Base-by-base conservation (phyloP, 2,113 vertebrate species). In the Orycteropus afer region DNA sequence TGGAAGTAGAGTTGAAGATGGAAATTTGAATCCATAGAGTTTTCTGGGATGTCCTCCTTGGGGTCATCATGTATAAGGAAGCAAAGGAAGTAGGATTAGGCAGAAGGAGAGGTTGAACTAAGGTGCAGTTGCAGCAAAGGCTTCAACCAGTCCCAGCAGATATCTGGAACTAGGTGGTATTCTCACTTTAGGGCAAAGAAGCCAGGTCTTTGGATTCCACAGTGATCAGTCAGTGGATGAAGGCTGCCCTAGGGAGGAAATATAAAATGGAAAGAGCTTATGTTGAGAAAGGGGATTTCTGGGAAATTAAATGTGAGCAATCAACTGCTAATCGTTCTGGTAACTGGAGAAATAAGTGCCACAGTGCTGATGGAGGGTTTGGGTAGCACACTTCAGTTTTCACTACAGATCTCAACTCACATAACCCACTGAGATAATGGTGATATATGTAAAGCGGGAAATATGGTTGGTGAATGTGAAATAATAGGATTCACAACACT, bases 331-430 rank as follows among this genome's bases (percentile, higher is more conserved):
- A 71, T 1, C 32, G 3, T 83, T 95, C 17, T 77, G 34, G 7
- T 12, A 77, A 40, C 8, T 29, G 22, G 2, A 9, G 32, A 8
- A 83, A 37, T 13, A 92, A 57, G 32, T 18, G 4, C 3, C 55
- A 4, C 22, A 29, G 6, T 47, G 27, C 13, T 57, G 1, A 80
- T 59, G 32, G 32, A 11, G 9, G 17, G 40, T 51, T 32, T 78
- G 2, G 12, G 3, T 37, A 49, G n/a, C 17, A 37, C 13, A 25
- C 23, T 29, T 4, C 2, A 49, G 8, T 3, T 4, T 18, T 2
- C 42, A 12, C 65, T 47, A 27, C 18, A 55, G 32, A 7, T 23
- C 1, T 71, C 14, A 40, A 14, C 17, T 86, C 47, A 65, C 2
- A 17, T 25, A 2, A 45, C 34, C 10, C 14, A 15, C 5, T 51